Conservation (phyloP, 1,140 invertebrate genomes). For the Caenorhabditis briggsae region DNA sequence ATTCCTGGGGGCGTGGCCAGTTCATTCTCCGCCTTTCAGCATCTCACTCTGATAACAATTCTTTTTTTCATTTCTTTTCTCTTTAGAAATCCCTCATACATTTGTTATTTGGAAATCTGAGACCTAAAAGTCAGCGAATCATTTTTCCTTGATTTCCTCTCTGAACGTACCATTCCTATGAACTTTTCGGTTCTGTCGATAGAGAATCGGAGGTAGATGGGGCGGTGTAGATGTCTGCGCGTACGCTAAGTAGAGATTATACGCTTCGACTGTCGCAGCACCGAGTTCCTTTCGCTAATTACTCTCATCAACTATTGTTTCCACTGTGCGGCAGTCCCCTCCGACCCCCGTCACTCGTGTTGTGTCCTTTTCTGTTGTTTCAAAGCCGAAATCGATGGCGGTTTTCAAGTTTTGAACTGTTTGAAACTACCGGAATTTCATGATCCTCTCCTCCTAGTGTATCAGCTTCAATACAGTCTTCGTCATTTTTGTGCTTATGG, state of each 20-base stretch:
- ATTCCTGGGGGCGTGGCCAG: neutral
- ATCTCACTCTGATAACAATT: neutral
- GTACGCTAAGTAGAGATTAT: conserved; percentile 55
- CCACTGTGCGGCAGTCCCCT: conserved; percentile 16
- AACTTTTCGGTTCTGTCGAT: no score
- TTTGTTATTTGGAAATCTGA: no score
- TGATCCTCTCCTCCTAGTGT: neutral
- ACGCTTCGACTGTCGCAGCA: conserved; percentile 54
- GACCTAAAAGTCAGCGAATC: no score
- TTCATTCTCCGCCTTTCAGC: neutral
- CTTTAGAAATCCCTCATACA: no score
- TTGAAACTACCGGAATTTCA: neutral
- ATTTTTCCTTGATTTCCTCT: no score
- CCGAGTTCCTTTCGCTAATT: conserved; percentile 54
- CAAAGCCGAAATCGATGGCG: conserved; percentile 35
- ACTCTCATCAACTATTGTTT: conserved; percentile 56
- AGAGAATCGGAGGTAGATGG: neutral
- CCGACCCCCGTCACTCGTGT: neutral
- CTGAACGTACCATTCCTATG: no score
- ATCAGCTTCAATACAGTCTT: neutral
- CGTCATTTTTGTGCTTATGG: neutral
- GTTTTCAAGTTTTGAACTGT: conserved; percentile 22
- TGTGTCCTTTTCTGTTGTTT: conserved; percentile 19
- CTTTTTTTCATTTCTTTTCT: no score
- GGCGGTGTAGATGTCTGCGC: conserved; percentile 51